phyloP scores from a whole-genome alignment of 1,140 invertebrate genomes.

The Drosophila fuyamai region DNA sequence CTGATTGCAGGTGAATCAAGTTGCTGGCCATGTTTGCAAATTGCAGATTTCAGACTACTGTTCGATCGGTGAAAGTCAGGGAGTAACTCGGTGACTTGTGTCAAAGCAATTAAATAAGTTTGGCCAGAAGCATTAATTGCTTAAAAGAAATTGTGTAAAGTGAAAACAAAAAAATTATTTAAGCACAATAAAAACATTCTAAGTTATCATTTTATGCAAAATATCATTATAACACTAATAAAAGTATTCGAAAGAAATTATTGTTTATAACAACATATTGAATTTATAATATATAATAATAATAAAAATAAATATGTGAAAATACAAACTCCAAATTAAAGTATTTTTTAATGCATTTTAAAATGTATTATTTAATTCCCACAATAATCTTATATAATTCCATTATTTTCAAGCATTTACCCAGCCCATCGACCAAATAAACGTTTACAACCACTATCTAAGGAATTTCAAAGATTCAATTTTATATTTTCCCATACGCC shows the following conservation, averaged over 20 bases:
- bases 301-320: too few species aligned
- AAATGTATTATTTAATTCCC: neutral
- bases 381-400: too few species aligned
- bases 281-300: too few species aligned
- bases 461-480: conserved; percentile 16
- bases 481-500: conserved; percentile 13
- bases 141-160: neutral
- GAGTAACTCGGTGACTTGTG: neutral
- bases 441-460: neutral
- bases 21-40: conserved; percentile 22
- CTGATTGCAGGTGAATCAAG: conserved; percentile 31
- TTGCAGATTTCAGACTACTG: conserved; percentile 6
- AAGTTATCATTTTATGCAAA: too few species aligned
- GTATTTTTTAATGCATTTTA: too few species aligned
- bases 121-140: too few species aligned
- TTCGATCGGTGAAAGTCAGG: neutral
- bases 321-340: too few species aligned
- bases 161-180: too few species aligned
- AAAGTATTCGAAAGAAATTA: too few species aligned
- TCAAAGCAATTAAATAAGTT: neutral
- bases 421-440: conserved; percentile 14
- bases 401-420: neutral
- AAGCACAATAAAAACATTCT: too few species aligned
- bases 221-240: too few species aligned
- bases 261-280: too few species aligned